A percentile compares a stretch with the other conserved stretches of the same genome.
Conservation (phyloP, 2,113 vertebrate species). For the Toxotes chatareus region DNA sequence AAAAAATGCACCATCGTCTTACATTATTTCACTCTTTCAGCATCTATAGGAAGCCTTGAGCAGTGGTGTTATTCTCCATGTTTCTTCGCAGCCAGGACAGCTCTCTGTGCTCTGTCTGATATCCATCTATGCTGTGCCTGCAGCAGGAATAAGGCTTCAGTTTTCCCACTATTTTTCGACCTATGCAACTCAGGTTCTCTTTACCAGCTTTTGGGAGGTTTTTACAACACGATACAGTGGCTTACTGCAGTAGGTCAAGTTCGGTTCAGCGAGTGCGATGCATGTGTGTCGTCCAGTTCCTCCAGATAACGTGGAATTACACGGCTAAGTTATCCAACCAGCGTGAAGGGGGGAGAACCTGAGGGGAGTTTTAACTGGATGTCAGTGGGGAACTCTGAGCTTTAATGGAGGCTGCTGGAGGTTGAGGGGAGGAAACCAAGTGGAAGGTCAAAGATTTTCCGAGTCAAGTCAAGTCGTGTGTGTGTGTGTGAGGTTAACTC, state of each 20-base stretch:
- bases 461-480: constrained; percentile 35
- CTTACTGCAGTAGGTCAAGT: constrained; percentile 40
- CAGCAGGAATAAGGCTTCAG: constrained; percentile 12
- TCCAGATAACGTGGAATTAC: constrained; percentile 67
- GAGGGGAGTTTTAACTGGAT: constrained; percentile 54
- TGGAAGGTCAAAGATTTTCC: constrained; percentile 65
- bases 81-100: constrained; percentile 12
- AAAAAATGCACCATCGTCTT: constrained; percentile 16
- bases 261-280: constrained; percentile 17
- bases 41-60: constrained; percentile 40
- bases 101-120: constrained; percentile 34
- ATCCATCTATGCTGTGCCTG: constrained; percentile 8
- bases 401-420: constrained; percentile 54
- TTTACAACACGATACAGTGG: constrained; percentile 34
- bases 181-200: neutral
- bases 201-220: neutral
- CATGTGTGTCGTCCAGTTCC: neutral
- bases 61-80: neutral
- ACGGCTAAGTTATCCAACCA: constrained; percentile 39
- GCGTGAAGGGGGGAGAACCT: constrained; percentile 52
- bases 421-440: constrained; percentile 38
- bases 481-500: constrained; percentile 50
- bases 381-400: constrained; percentile 48
- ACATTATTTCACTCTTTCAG: constrained; percentile 49
- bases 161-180: neutral